A percentile compares a stretch with the other conserved stretches of the same genome.
Evolutionary conservation across 1,140 invertebrate species (phyloP).

Genomic region (Aphaenogaster floridana): DNA sequence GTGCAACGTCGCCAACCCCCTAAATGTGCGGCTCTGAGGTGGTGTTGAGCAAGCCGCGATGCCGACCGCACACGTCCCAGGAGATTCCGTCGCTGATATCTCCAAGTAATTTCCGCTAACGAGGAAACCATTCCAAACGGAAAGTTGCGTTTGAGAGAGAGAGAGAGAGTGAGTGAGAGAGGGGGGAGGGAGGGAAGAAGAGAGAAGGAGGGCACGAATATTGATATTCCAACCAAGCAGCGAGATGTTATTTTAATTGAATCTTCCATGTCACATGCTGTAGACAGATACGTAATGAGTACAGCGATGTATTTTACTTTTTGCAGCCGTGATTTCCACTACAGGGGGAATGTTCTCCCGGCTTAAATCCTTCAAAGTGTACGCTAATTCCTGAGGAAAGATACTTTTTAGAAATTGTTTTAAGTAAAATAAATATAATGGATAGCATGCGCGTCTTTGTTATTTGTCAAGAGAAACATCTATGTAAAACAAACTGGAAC

Average conservation of each 20-base stretch:
- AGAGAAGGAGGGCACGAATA: background rate
- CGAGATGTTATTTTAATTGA: constrained; percentile 52
- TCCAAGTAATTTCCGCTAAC: constrained; percentile 64
- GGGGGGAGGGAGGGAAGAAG: background rate
- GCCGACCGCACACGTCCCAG: constrained; percentile 55
- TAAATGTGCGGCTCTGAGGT: constrained; percentile 59
- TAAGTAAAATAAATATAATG: background rate
- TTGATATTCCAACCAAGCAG: constrained; percentile 33
- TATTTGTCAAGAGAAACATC: background rate
- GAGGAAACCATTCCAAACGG: constrained; percentile 61
- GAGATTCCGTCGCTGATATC: constrained; percentile 59
- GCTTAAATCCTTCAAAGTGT: constrained; percentile 5
- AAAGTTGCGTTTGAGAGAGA: constrained; percentile 48
- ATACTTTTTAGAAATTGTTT: background rate
- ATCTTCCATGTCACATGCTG: constrained; percentile 21
- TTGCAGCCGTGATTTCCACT: constrained; percentile 7
- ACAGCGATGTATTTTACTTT: constrained; percentile 14
- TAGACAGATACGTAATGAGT: constrained; percentile 9
- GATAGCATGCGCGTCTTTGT: background rate
- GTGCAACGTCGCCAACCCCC: constrained; percentile 43
- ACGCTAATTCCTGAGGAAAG: background rate
- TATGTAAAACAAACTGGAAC: background rate
- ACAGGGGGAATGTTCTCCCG: background rate
- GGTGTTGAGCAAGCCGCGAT: constrained; percentile 53
- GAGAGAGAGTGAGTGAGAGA: constrained; percentile 4